phyloP scores from a whole-genome alignment of 2,113 vertebrate genomes.

The Sturnus vulgaris region DNA sequence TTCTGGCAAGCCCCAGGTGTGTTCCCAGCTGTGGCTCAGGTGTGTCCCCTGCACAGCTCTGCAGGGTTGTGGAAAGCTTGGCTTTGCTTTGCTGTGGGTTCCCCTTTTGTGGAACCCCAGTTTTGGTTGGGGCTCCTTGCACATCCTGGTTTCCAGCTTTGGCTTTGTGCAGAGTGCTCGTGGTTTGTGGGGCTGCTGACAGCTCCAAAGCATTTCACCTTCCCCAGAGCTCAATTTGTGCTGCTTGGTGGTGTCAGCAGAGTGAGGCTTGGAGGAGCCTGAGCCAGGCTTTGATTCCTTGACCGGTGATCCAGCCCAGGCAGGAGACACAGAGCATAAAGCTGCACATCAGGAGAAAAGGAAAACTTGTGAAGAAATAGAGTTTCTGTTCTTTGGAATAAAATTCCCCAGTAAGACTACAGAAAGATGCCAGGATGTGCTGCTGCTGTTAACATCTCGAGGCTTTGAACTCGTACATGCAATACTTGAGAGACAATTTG shows the following conservation, averaged over 20 bases:
- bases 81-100: background rate
- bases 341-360: background rate
- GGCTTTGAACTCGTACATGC: constrained; percentile 55
- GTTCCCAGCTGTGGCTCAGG: background rate
- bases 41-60: fast-evolving
- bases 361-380: background rate
- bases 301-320: background rate
- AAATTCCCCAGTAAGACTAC: background rate
- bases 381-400: constrained; percentile 20
- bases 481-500: constrained; percentile 67
- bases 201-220: background rate
- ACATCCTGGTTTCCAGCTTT: too few relatives aligned
- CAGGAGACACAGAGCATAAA: background rate
- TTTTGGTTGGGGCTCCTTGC: background rate
- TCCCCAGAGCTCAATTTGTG: background rate
- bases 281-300: background rate
- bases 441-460: constrained; percentile 50
- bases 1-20: background rate
- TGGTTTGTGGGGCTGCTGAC: background rate
- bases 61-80: too few relatives aligned
- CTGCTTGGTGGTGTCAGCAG: background rate
- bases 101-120: background rate
- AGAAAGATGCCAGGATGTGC: constrained; percentile 34
- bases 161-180: background rate
- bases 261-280: background rate